Evolutionary conservation across 1,140 invertebrate genomes (phyloP).

Genomic region (Neodiprion lecontei): DNA sequence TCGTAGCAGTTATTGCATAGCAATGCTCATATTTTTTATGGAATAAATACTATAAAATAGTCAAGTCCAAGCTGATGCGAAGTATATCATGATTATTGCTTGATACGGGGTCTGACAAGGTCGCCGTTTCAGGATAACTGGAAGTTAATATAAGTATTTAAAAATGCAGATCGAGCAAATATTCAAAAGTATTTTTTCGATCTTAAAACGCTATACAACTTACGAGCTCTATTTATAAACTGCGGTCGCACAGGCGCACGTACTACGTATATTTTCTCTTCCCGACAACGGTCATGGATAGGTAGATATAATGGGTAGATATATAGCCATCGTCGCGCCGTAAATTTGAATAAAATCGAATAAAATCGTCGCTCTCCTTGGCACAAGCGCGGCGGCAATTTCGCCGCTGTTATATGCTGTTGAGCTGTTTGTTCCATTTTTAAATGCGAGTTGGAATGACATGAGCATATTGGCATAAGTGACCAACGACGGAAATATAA

Average conservation of each 20-base stretch:
- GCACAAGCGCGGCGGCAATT: not conserved
- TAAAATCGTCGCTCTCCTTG: slow-evolving; percentile 4
- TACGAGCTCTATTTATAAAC: not conserved
- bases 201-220: not conserved
- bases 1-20: too few species aligned
- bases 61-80: too few species aligned
- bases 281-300: not conserved
- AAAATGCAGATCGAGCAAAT: not conserved
- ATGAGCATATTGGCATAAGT: not conserved
- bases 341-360: slow-evolving; percentile 4
- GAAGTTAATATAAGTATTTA: not conserved
- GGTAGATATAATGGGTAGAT: too few species aligned
- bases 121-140: too few species aligned
- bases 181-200: not conserved
- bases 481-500: too few species aligned
- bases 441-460: not conserved
- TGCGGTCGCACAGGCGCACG: not conserved
- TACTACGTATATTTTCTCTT: not conserved
- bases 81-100: too few species aligned
- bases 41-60: too few species aligned
- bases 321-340: not conserved
- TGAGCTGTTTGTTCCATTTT: not conserved
- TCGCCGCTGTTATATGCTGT: not conserved
- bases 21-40: too few species aligned
- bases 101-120: too few species aligned